Evolutionary conservation across 2,888 invertebrate genomes (phyloP).

Genomic region (Cerceris rybyensis): DNA sequence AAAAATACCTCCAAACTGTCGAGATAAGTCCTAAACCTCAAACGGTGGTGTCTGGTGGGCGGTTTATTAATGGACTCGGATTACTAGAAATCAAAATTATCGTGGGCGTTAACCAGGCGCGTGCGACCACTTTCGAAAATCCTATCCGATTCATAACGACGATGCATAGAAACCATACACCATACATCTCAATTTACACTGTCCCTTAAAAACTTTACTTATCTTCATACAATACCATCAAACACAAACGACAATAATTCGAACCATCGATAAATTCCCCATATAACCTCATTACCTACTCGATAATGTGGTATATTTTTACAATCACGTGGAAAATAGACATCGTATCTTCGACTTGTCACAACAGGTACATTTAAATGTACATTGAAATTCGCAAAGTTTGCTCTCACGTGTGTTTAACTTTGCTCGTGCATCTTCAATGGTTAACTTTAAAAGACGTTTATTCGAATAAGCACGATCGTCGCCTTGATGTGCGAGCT

Average conservation of each 20-base stretch:
- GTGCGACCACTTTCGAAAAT: background rate
- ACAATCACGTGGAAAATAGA: background rate
- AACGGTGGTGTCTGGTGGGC: slow-evolving; percentile 64
- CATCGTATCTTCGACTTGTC: background rate
- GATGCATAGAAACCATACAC: background rate
- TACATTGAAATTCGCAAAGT: background rate
- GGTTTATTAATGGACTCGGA: slow-evolving; percentile 74
- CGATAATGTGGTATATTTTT: background rate
- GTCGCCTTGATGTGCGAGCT: slow-evolving; percentile 10
- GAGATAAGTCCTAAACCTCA: slow-evolving; percentile 68
- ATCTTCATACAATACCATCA: no score
- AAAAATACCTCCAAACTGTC: slow-evolving; percentile 70
- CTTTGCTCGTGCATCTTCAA: background rate
- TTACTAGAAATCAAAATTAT: slow-evolving; percentile 72
- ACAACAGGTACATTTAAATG: background rate
- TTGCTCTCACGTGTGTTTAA: background rate
- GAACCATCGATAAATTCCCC: no score
- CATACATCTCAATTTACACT: background rate
- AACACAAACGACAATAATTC: no score
- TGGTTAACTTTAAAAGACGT: slow-evolving; percentile 13
- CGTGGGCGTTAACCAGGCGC: slow-evolving; percentile 53
- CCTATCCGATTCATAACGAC: background rate
- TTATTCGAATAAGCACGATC: slow-evolving; percentile 42
- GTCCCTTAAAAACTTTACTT: background rate
- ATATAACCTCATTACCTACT: background rate